Percentiles rank a stretch among this genome's conserved stretches.
Conservation (phyloP, 2,113 vertebrate species). For the Amphiprion ocellaris region DNA sequence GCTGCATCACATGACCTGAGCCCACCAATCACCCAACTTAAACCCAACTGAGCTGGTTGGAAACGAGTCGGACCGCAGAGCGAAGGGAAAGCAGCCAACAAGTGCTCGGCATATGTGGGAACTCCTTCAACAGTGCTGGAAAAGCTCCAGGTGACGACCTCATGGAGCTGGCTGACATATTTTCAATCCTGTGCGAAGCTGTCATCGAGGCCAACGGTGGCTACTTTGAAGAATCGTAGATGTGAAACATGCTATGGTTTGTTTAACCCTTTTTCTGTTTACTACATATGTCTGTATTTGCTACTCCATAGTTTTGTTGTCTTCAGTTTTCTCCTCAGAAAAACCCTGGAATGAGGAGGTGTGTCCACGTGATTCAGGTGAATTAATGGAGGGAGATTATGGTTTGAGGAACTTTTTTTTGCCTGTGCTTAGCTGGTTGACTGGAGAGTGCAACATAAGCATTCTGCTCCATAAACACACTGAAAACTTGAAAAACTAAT, state of each 20-base stretch:
- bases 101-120: not conserved
- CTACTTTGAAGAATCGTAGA: not conserved
- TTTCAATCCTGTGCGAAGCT: not conserved
- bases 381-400: not conserved
- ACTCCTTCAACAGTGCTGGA: not conserved
- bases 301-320: not conserved
- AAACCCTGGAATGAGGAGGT: too few relatives aligned
- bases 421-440: not conserved
- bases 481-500: not conserved
- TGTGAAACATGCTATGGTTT: not conserved
- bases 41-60: not conserved
- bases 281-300: too few relatives aligned
- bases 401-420: constrained; percentile 18
- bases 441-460: constrained; percentile 13
- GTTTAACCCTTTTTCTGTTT: not conserved
- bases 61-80: not conserved
- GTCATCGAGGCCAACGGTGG: not conserved
- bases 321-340: not conserved
- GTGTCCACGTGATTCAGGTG: not conserved
- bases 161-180: not conserved
- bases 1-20: not conserved
- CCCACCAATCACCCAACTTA: not conserved
- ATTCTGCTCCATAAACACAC: constrained; percentile 16
- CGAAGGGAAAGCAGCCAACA: not conserved
- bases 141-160: not conserved